Base-by-base conservation (phyloP, 2,888 invertebrate species). In the Heliconius charithonia region DNA sequence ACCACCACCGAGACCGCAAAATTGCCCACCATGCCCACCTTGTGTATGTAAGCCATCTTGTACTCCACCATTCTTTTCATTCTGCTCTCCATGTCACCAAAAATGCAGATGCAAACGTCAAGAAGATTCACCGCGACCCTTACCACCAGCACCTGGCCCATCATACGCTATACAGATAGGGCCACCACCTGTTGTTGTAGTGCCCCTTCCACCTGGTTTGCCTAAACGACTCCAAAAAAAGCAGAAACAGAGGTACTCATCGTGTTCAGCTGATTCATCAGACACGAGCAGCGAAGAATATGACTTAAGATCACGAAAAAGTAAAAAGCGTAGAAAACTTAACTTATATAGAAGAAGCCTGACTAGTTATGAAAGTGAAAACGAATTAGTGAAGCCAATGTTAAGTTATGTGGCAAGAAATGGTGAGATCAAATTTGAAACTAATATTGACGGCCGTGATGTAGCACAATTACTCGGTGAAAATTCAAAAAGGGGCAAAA, bases 31-130 rank as follows among this genome's bases (percentile, higher is more conserved):
- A 0, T 93, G 93, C 69, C 93, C 93, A 0, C 93, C 93, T 0
- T 93, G 93, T 78, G 75, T 88, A 0, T 93, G 93, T 77, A 75
- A 75, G 41, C 93, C 93, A 2, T 84, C 86, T 0, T 93, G 93
- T 77, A 92, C 92, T 3, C 93, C 93, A n/a, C 83, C 92, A 2
- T 92, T 92, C 83, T 93, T 89, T 79, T 87, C 93, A 0, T 93
- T 87, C 80, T 93, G 93, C 77, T 93, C 93, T 0, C 84, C 89
- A 9, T 94, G 94, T 70, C 94, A 94, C 78, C 84, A 85, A 81
- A 88, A 88, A 81, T 94, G 94, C 75, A 75, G 83, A 66, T 83
- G 83, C 75, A 81, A 71, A 73, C 72, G 37, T 74, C 27, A 56
- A 62, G 76, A 77, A 29, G 78, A 78, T 37, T 51, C 73, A 25